Percentiles rank a stretch among this genome's conserved stretches.
Evolutionary conservation across 2,797 vertebrate genomes (phyloP).

Genomic region (Arrhamphus sclerolepis): DNA sequence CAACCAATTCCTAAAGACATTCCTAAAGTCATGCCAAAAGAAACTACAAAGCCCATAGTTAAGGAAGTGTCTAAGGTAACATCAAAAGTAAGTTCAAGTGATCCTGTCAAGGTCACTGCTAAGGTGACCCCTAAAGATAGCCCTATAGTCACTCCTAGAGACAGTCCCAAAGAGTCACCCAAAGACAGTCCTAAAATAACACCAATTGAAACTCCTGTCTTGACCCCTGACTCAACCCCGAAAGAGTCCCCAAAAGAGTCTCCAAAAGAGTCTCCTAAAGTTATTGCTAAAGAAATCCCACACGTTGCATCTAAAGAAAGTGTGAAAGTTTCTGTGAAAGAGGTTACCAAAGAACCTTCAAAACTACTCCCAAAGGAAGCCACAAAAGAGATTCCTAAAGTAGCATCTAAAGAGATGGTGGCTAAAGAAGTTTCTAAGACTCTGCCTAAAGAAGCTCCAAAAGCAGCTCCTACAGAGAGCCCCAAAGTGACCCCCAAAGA

Average conservation of each 20-base stretch:
- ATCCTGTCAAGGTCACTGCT: conserved; percentile 53
- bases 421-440: conserved; percentile 66
- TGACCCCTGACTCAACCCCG: conserved; percentile 61
- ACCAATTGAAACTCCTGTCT: conserved; percentile 62
- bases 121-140: conserved; percentile 65
- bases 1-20: conserved; percentile 57
- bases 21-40: conserved; percentile 54
- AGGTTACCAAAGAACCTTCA: conserved; percentile 63
- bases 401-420: conserved; percentile 46
- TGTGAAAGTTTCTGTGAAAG: conserved; percentile 59
- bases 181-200: conserved; percentile 77
- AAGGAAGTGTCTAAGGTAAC: conserved; percentile 67
- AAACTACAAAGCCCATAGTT: conserved; percentile 44
- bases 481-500: conserved; percentile 54
- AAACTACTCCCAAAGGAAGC: conserved; percentile 69
- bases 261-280: conserved; percentile 65
- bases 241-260: conserved; percentile 59
- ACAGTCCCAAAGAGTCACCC: conserved; percentile 74
- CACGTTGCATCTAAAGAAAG: conserved; percentile 55
- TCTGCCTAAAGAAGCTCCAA: conserved; percentile 49
- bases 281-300: conserved; percentile 50
- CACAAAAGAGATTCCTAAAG: conserved; percentile 56
- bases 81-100: conserved; percentile 53
- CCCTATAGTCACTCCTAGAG: conserved; percentile 61
- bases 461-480: conserved; percentile 41